phyloP scores from a whole-genome alignment of 1,140 invertebrate species.

The Tetragnatha versicolor region DNA sequence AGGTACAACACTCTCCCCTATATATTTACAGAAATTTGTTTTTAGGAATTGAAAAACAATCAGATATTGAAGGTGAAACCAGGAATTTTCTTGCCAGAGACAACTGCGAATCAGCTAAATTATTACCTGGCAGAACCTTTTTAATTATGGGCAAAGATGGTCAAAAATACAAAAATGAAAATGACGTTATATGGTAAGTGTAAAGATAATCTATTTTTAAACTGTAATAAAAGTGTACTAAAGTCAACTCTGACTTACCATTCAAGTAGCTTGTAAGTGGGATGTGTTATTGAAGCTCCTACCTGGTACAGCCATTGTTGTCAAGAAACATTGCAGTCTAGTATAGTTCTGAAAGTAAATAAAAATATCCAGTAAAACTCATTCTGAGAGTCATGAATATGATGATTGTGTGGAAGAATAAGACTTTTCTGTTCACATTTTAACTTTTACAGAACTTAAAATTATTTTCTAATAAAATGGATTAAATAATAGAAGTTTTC shows the following conservation, averaged over 20 bases:
- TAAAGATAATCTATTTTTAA: neutral
- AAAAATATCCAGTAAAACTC: too few species aligned
- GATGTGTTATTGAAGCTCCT: neutral
- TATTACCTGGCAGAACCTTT: neutral
- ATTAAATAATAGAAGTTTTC: too few species aligned
- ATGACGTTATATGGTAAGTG: constrained; percentile 15
- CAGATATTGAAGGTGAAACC: constrained; percentile 14
- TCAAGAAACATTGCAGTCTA: too few species aligned
- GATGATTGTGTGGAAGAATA: too few species aligned
- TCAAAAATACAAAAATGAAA: constrained; percentile 15
- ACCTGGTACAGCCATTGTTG: neutral
- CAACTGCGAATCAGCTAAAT: neutral
- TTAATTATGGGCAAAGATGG: constrained; percentile 36
- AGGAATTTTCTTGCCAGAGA: constrained; percentile 5
- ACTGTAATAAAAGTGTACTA: neutral
- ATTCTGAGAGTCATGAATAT: too few species aligned
- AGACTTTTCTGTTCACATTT: too few species aligned
- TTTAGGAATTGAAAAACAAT: constrained; percentile 24
- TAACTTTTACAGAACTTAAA: too few species aligned
- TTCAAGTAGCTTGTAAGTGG: neutral
- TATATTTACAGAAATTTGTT: too few species aligned
- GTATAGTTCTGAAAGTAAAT: too few species aligned
- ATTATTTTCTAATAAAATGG: too few species aligned
- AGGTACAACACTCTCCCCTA: too few species aligned
- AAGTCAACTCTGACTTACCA: neutral